Conservation (phyloP, 2,113 vertebrate genomes). For the Trogon melanurus region DNA sequence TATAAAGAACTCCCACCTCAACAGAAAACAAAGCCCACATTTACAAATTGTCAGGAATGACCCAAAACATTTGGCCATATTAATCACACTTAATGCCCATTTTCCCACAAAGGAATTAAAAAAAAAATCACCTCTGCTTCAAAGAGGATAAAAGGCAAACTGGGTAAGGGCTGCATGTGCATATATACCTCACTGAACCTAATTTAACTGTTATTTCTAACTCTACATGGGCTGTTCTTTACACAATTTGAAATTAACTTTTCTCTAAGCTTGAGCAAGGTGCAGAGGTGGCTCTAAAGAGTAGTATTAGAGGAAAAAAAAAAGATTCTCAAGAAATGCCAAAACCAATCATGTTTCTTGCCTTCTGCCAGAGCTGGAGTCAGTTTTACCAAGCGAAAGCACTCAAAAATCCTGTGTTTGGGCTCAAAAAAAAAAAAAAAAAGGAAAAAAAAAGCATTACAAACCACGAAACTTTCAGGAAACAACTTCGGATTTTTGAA, state of each 20-base stretch:
- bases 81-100: background rate
- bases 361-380: slow-evolving; percentile 9
- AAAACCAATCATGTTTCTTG: slow-evolving; percentile 37
- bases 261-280: background rate
- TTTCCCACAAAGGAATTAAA: background rate
- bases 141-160: background rate
- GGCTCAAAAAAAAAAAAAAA: slow-evolving; percentile 1
- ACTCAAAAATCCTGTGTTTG: background rate
- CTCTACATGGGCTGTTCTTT: background rate
- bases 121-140: background rate
- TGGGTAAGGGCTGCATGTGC: background rate
- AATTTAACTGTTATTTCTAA: background rate
- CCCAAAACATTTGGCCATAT: background rate
- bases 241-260: slow-evolving; percentile 8
- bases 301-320: background rate
- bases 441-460: background rate
- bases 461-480: background rate
- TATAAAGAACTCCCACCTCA: background rate
- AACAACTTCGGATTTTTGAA: background rate
- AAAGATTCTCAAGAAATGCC: slow-evolving; percentile 1
- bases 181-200: background rate
- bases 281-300: background rate
- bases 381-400: slow-evolving; percentile 18
- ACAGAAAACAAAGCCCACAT: background rate
- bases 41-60: slow-evolving; percentile 3